Percentiles rank a stretch among this genome's conserved stretches.
These are phyloP conservation scores for Sturnus vulgaris DNA, from an alignment of 2,113 vertebrate species.

Conservation along the genomic window DNA sequence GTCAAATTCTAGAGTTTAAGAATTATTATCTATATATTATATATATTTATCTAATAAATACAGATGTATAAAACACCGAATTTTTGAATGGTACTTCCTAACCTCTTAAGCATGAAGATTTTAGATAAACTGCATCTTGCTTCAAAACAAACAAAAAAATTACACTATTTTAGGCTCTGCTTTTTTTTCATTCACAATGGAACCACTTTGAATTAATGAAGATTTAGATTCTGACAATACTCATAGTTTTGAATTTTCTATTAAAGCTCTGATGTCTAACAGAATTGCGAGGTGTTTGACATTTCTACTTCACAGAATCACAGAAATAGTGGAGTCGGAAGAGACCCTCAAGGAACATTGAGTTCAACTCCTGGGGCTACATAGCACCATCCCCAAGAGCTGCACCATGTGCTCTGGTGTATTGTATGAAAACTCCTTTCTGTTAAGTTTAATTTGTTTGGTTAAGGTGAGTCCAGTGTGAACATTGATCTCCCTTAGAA, in stretches of 20 bases:
- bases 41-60: neutral
- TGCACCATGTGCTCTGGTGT: neutral
- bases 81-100: no score
- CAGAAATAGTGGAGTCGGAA: neutral
- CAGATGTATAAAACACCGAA: neutral
- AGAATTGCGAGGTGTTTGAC: neutral
- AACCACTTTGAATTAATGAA: neutral
- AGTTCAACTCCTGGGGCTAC: neutral
- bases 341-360: fast-evolving
- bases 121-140: no score
- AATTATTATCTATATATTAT: neutral
- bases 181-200: neutral
- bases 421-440: neutral
- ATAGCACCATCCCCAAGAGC: no score
- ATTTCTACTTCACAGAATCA: neutral
- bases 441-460: neutral
- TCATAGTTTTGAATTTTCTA: neutral
- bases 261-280: neutral
- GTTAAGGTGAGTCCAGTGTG: neutral
- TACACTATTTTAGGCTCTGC: neutral
- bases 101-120: no score
- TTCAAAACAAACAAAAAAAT: neutral
- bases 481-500: neutral
- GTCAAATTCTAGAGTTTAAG: neutral
- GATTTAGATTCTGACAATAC: neutral